A percentile compares a stretch with the other conserved stretches of the same genome.
Evolutionary conservation across 1,140 invertebrate species (phyloP).

Genomic region (Drosophila eugracilis): DNA sequence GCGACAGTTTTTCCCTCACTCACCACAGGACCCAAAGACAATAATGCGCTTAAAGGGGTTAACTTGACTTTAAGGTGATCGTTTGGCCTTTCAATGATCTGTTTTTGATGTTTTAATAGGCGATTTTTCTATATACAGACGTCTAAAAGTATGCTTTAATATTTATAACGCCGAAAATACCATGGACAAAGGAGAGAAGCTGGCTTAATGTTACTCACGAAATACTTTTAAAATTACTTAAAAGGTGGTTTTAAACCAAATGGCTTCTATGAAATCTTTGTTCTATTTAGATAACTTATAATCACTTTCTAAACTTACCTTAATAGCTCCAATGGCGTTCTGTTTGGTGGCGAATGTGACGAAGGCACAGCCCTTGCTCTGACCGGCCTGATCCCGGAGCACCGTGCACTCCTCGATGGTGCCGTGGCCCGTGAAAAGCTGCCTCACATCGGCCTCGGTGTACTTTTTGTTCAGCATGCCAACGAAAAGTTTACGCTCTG

Average conservation of each 20-base stretch:
- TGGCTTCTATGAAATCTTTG: too few relatives aligned
- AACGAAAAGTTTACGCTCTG: slow-evolving; percentile 99
- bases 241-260: too few relatives aligned
- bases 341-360: slow-evolving; percentile 98
- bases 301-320: slow-evolving; percentile 85
- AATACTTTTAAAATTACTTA: too few relatives aligned
- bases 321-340: slow-evolving; percentile 98
- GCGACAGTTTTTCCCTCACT: slow-evolving; percentile 74
- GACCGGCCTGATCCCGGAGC: slow-evolving; percentile 95
- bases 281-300: background rate
- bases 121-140: too few relatives aligned
- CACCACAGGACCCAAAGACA: slow-evolving; percentile 30
- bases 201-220: too few relatives aligned
- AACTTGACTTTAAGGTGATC: slow-evolving; percentile 38
- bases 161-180: background rate
- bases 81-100: background rate
- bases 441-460: slow-evolving; percentile 97
- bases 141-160: background rate
- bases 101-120: background rate
- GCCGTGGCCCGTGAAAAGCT: slow-evolving; percentile 96
- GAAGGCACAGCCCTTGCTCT: slow-evolving; percentile 99
- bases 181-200: too few relatives aligned
- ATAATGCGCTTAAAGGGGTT: slow-evolving; percentile 47
- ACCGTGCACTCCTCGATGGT: slow-evolving; percentile 99
- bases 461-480: slow-evolving; percentile 99